phyloP scores from a whole-genome alignment of 1,140 invertebrate species.

The Nixonia krombeini region DNA sequence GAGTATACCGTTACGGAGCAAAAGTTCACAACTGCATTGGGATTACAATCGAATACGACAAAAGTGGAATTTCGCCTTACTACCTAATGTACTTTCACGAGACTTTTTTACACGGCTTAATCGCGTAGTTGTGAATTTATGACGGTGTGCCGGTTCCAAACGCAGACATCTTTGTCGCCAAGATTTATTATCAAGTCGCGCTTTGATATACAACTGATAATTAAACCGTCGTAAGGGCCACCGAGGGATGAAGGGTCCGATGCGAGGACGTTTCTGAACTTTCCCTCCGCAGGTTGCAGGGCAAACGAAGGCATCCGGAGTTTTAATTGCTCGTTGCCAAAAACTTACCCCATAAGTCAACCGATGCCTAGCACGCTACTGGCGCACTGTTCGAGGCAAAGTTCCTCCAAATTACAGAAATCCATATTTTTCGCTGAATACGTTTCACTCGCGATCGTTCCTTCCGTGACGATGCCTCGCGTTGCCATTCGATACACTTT shows the following conservation, averaged over 20 bases:
- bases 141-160: background rate
- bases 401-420: slow-evolving; percentile 25
- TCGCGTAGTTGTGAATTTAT: too few relatives aligned
- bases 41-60: too few relatives aligned
- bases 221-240: slow-evolving; percentile 64
- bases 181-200: slow-evolving; percentile 60
- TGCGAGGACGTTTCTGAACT: slow-evolving; percentile 37
- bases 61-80: too few relatives aligned
- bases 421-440: slow-evolving; percentile 20
- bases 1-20: too few relatives aligned
- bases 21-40: too few relatives aligned
- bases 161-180: slow-evolving; percentile 27
- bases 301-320: slow-evolving; percentile 30
- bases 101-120: too few relatives aligned
- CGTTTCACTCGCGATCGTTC: background rate
- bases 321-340: slow-evolving; percentile 58
- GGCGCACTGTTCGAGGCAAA: slow-evolving; percentile 49
- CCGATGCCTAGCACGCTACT: slow-evolving; percentile 40
- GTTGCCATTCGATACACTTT: too few relatives aligned
- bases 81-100: too few relatives aligned
- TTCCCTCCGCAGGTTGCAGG: slow-evolving; percentile 28
- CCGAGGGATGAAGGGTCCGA: slow-evolving; percentile 34
- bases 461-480: too few relatives aligned
- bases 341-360: slow-evolving; percentile 65
- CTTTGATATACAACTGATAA: slow-evolving; percentile 67